Percentiles rank a stretch among this genome's conserved stretches.
These are phyloP conservation scores for Ormyrus labotus DNA, from an alignment of 2,888 invertebrate genomes.

Conservation along the genomic window DNA sequence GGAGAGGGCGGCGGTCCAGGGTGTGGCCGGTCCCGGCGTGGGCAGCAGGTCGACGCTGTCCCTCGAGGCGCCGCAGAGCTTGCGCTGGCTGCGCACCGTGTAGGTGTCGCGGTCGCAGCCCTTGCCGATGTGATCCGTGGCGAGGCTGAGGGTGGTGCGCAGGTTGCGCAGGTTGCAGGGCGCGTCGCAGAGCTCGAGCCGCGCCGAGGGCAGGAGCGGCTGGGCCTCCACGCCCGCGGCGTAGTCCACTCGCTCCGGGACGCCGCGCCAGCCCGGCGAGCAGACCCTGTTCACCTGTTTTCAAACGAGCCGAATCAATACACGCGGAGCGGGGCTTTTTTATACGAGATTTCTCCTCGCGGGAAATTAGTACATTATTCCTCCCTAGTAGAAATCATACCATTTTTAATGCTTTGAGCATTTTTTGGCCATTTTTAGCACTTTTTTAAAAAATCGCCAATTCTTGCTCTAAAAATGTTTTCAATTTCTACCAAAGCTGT, in stretches of 20 bases:
- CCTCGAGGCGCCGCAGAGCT: conserved; percentile 90
- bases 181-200: conserved; percentile 81
- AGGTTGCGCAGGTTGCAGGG: conserved; percentile 79
- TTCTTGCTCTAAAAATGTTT: too few relatives aligned
- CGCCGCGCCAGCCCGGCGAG: conserved; percentile 78
- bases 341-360: too few relatives aligned
- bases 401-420: too few relatives aligned
- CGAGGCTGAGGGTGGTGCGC: conserved; percentile 82
- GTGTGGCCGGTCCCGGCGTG: conserved; percentile 80
- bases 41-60: conserved; percentile 92
- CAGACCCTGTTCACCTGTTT: conserved; percentile 79
- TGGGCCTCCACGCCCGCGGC: conserved; percentile 87
- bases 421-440: too few relatives aligned
- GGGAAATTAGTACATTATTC: too few relatives aligned
- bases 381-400: too few relatives aligned
- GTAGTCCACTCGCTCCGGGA: conserved; percentile 91
- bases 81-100: conserved; percentile 88
- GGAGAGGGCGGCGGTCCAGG: conserved; percentile 80
- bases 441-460: too few relatives aligned
- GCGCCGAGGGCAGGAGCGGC: conserved; percentile 87
- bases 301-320: too few relatives aligned
- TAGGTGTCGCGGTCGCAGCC: conserved; percentile 98
- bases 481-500: too few relatives aligned
- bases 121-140: conserved; percentile 93
- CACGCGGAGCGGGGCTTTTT: too few relatives aligned